Percentiles rank a stretch among this genome's conserved stretches.
phyloP scores from a whole-genome alignment of 2,797 vertebrate species.

The Glyptemys insculpta region DNA sequence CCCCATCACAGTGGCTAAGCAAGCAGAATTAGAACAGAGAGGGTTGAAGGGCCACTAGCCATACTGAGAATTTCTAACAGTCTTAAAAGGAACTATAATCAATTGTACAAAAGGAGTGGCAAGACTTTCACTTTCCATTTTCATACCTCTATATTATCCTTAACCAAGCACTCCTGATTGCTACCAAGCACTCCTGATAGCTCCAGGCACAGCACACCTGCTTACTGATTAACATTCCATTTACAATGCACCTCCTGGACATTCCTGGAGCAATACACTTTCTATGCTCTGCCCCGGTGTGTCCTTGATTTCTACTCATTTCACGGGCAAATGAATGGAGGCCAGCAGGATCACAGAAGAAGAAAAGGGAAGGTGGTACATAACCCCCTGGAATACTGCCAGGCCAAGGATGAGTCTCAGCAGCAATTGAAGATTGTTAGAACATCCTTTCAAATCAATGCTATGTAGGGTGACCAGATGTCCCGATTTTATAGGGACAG shows the following conservation, averaged over 20 bases:
- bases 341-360: background rate
- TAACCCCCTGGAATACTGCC: background rate
- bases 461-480: background rate
- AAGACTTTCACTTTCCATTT: background rate
- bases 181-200: background rate
- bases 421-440: background rate
- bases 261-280: background rate
- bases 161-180: background rate
- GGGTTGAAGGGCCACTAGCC: background rate
- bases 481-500: too few relatives aligned
- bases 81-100: background rate
- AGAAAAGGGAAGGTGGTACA: background rate
- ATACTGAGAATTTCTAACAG: background rate
- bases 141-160: background rate
- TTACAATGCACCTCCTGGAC: background rate
- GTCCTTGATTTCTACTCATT: background rate
- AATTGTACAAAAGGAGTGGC: background rate
- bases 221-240: background rate
- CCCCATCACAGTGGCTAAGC: background rate
- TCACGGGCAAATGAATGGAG: background rate
- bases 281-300: rapidly evolving
- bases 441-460: background rate
- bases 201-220: background rate
- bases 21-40: background rate
- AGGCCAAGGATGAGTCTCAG: background rate